These are phyloP conservation scores for Netelia fuscicornis DNA, from an alignment of 2,888 invertebrate genomes.

Conservation along the genomic window DNA sequence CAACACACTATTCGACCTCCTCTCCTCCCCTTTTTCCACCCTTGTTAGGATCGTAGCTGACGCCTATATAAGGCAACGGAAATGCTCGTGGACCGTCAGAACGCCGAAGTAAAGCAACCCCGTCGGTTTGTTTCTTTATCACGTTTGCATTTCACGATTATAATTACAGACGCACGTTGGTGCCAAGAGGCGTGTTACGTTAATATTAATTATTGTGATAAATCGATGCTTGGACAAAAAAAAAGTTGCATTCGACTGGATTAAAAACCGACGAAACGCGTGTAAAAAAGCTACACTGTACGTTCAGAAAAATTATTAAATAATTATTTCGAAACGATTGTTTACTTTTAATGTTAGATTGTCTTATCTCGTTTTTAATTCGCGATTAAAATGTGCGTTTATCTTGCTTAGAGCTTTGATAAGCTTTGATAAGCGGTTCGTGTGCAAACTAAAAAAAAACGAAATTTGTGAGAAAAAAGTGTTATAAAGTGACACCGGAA, in stretches of 20 bases:
- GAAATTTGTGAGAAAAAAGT: neutral
- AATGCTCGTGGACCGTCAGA: slow-evolving; percentile 70
- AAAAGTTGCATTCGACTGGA: neutral
- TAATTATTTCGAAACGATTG: no score
- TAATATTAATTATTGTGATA: neutral
- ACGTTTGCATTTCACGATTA: neutral
- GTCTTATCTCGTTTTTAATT: no score
- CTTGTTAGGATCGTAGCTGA: slow-evolving; percentile 58
- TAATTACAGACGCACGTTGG: neutral
- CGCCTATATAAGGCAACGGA: slow-evolving; percentile 72
- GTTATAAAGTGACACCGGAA: neutral
- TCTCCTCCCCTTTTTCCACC: slow-evolving; percentile 33
- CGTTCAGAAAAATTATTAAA: no score
- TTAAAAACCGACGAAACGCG: neutral
- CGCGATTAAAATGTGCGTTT: no score
- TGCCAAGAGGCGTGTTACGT: neutral
- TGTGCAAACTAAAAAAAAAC: neutral
- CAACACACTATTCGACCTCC: slow-evolving; percentile 25
- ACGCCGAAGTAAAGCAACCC: slow-evolving; percentile 65
- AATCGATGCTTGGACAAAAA: neutral
- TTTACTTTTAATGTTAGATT: no score
- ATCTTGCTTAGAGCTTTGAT: no score
- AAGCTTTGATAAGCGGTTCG: no score
- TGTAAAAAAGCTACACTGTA: neutral
- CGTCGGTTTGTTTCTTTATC: slow-evolving; percentile 43